Evolutionary conservation across 2,888 invertebrate genomes (phyloP), one percentile per base, ranked within the genome.

Genomic region (Stomorhina lunata): DNA sequence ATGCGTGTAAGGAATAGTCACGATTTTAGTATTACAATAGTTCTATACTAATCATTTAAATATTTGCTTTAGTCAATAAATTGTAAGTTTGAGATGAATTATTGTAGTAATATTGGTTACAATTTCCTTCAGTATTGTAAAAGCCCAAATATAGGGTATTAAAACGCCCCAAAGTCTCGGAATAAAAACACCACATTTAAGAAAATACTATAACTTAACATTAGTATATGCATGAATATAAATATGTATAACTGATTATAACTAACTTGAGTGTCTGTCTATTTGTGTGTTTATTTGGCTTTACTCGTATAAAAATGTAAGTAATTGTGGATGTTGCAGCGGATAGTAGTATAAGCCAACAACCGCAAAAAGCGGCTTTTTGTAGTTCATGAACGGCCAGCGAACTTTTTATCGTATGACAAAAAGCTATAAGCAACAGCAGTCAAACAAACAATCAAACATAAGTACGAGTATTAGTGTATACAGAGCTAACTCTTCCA

Each of bases 381-480:
- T 84, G 84, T 84, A 84, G 84, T 84, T 84, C 84, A 84, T 84
- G 84, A 84, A 83, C 84, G 83, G 84, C 81, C 84, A 84, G 79
- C 84, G 84, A 84, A 84, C 84, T 84, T 83, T 77, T 72, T 76
- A 76, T 81, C 71, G 71, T 79, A 82, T 79, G 82, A 65, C 75
- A 79, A 78, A 71, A 59, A 69, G 78, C 78, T 69, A 75, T 75
- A 75, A 82, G 77, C 63, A 83, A 81, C 72, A 80, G 17, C 27
- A 40, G 20, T 27, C 22, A 48, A 50, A 17, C 66, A 78, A 61
- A 65, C 29, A 20, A 9, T 57, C 43, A 53, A n/a, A 59, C 40
- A 37, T 53, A 59, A 45, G 4, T n/a, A 45, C 50, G 48, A 20
- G 34, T 27, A 25, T 15, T 40, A 53, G 43, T 32, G 53, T 20